These are phyloP conservation scores for Lasiurus cinereus DNA, from an alignment of 2,113 vertebrate species.

Conservation along the genomic window DNA sequence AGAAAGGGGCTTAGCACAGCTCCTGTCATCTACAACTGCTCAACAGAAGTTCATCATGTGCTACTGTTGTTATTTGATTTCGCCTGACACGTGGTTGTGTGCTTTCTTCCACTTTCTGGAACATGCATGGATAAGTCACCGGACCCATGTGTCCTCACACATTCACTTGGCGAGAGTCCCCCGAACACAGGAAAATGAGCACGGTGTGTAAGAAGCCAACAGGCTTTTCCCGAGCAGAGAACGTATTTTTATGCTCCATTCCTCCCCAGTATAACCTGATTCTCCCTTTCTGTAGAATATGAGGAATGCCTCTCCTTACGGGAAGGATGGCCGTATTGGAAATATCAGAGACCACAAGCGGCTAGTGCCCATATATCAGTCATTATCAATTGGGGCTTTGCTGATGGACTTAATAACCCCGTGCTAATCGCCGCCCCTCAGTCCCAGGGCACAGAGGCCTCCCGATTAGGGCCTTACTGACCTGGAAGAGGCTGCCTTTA, in stretches of 20 bases:
- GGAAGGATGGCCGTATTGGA: background rate
- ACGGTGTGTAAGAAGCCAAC: fast-evolving
- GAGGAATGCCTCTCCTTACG: background rate
- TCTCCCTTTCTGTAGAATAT: background rate
- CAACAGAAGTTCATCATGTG: background rate
- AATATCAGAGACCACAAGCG: background rate
- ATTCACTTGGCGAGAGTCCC: background rate
- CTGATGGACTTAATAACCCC: background rate
- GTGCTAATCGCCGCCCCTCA: background rate
- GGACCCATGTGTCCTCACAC: background rate
- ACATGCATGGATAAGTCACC: background rate
- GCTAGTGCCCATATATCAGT: background rate
- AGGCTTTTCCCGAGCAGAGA: background rate
- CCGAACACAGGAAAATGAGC: background rate
- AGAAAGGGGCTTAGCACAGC: background rate
- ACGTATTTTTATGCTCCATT: background rate
- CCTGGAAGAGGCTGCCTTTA: background rate
- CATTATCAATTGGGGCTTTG: conserved; percentile 46
- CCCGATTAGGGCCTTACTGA: background rate
- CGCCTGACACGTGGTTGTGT: background rate
- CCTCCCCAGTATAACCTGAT: background rate
- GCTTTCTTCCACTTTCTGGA: background rate
- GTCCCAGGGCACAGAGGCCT: background rate
- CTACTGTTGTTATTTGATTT: background rate
- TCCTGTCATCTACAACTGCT: background rate